Percentiles rank a stretch among this genome's conserved stretches.
These are phyloP conservation scores for Eupeodes luniger DNA, from an alignment of 2,888 invertebrate species.

Conservation along the genomic window DNA sequence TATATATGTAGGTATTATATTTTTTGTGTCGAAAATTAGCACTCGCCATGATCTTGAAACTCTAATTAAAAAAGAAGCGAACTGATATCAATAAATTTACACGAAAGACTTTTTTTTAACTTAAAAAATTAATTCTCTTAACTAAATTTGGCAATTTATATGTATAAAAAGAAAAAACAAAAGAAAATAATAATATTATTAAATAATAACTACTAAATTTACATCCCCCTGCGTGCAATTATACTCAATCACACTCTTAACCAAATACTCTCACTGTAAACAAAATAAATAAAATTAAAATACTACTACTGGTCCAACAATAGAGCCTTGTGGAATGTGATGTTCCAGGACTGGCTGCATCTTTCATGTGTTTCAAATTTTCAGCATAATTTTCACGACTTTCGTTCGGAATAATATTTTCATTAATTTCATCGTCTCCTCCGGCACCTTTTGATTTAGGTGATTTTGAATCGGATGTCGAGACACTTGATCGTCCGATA, in stretches of 20 bases:
- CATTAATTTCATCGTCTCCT: constrained; percentile 77
- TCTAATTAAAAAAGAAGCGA: neutral
- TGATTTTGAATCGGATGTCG: constrained; percentile 58
- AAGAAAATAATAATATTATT: constrained; percentile 25
- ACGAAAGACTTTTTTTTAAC: constrained; percentile 16
- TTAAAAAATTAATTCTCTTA: constrained; percentile 37
- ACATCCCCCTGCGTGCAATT: constrained; percentile 10
- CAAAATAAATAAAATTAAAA: constrained; percentile 59
- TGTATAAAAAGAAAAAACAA: constrained; percentile 14
- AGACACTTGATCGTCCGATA: constrained; percentile 77
- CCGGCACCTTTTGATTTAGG: constrained; percentile 37
- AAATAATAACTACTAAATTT: constrained; percentile 66
- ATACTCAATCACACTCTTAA: constrained; percentile 26
- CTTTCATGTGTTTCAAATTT: constrained; percentile 78
- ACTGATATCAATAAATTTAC: constrained; percentile 13
- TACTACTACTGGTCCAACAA: constrained; percentile 72
- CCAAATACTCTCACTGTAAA: constrained; percentile 59
- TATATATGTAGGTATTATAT: neutral
- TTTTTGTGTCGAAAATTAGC: constrained; percentile 19
- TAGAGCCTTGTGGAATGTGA: constrained; percentile 63
- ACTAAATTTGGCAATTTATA: constrained; percentile 71
- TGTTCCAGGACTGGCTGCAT: constrained; percentile 51
- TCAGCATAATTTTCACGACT: constrained; percentile 82
- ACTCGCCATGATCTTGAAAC: constrained; percentile 47
- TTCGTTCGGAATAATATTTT: constrained; percentile 78